Evolutionary conservation across 2,113 vertebrate genomes (phyloP).

Genomic region (Dolichallabes microphthalmus): DNA sequence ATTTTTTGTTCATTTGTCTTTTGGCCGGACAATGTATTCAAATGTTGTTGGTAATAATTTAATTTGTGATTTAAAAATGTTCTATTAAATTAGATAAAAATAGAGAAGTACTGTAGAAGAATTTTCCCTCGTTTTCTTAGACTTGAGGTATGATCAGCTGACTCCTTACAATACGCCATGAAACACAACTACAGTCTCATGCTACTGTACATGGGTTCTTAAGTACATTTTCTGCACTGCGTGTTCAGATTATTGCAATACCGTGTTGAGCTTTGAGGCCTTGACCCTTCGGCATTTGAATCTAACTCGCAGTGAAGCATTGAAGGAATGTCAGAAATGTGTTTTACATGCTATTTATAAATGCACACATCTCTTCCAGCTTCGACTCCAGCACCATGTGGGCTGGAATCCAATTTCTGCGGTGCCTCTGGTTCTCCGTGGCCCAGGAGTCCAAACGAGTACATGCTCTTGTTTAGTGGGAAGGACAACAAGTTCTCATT

Average conservation of each 20-base stretch:
- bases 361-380: background rate
- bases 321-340: background rate
- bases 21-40: no score
- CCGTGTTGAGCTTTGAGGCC: no score
- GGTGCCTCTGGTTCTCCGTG: slow-evolving; percentile 4
- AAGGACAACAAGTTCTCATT: slow-evolving; percentile 18
- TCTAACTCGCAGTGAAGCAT: background rate
- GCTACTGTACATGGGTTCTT: background rate
- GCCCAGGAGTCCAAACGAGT: slow-evolving; percentile 5
- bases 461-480: slow-evolving; percentile 5
- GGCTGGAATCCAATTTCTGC: slow-evolving; percentile 3
- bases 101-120: background rate
- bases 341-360: background rate
- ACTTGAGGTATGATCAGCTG: background rate
- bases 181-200: background rate
- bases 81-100: background rate
- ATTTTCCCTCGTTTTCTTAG: background rate
- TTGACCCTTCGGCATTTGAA: background rate
- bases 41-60: background rate
- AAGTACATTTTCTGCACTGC: background rate
- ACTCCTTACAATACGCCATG: background rate
- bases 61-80: background rate
- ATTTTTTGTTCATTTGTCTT: no score
- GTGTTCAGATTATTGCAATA: background rate
- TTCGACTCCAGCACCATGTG: background rate